Base-by-base conservation (phyloP, 2,797 vertebrate species). In the Epinephelus awoara region DNA sequence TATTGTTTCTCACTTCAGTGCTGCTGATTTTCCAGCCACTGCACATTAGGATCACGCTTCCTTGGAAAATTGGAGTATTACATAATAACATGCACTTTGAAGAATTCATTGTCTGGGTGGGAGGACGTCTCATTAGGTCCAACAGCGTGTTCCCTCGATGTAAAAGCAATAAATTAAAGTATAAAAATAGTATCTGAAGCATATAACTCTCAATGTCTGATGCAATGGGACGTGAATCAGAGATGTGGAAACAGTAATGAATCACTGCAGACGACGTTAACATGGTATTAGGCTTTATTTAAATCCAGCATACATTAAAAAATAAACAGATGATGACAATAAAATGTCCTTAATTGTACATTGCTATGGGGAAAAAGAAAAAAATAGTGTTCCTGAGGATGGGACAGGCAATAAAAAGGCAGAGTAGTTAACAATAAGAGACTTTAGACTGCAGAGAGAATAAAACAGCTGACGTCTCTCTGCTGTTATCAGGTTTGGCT, bases 51-150 rank as follows among this genome's bases (percentile, higher is more conserved):
- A 56, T 67, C 61, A 57, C 0, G 23, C 29, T 56, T 70, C 21
- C 12, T 23, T 72, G 27, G 40, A 73, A 63, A 74, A 70, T 13
- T 3, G 0, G 8, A 57, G 44, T 4, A 15, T 87, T 85, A 47
- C 5, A 5, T 86, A 75, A 84, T 40, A 58, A 72, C 77, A 79
- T 74, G 21, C 4, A 44, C 42, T 80, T 69, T 74, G 5, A 71
- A 72, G 44, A 72, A 67, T 38, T 21, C 2, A 50, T 57, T 62
- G 10, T 25, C 57, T 54, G 14, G 1, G 18, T 73, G 6, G 27
- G 6, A 40, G 15, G n/a, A 67, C 3, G 11, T 57, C 57, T 79
- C 13, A 63, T 66, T 67, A 67, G 15, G 50, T 56, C 15, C 50
- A 69, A 54, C 64, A 49, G 69, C 25, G 64, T 42, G 14, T 72